phyloP scores from a whole-genome alignment of 1,140 invertebrate genomes.

The Leptoteleia sp. region DNA sequence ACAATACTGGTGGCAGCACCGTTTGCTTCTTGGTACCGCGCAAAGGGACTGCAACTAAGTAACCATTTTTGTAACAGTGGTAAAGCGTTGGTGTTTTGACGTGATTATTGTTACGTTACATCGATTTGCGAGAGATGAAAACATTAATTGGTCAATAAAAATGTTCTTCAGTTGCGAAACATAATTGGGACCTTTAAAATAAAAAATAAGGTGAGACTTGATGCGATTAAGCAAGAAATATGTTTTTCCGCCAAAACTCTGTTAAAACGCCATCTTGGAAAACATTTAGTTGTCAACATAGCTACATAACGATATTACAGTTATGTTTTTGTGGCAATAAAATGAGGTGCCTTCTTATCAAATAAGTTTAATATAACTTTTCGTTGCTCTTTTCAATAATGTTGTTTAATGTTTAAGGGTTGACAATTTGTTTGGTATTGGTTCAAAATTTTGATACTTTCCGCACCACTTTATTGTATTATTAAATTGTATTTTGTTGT shows the following conservation, averaged over 20 bases:
- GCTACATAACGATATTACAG: constrained; percentile 19
- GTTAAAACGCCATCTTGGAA: constrained; percentile 61
- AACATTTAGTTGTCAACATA: constrained; percentile 59
- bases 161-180: constrained; percentile 12
- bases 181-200: constrained; percentile 1
- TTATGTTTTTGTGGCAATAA: constrained; percentile 29
- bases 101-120: constrained; percentile 27
- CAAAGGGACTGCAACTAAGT: background rate
- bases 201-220: constrained; percentile 10
- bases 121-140: background rate
- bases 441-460: too few species aligned
- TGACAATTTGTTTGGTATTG: too few species aligned
- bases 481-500: background rate
- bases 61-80: constrained; percentile 31
- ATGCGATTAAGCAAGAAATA: background rate
- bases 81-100: constrained; percentile 38
- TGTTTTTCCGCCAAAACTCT: constrained; percentile 61
- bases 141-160: background rate
- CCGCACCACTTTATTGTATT: too few species aligned
- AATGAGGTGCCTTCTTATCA: background rate
- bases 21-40: background rate
- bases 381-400: too few species aligned
- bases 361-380: too few species aligned
- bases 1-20: constrained; percentile 1
- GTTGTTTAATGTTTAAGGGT: too few species aligned